Evolutionary conservation across 30 jellyfish, hydroid and myxozoan species (phyloP), one percentile per base, ranked within the genome.

Genomic region (Aurelia sp.): DNA sequence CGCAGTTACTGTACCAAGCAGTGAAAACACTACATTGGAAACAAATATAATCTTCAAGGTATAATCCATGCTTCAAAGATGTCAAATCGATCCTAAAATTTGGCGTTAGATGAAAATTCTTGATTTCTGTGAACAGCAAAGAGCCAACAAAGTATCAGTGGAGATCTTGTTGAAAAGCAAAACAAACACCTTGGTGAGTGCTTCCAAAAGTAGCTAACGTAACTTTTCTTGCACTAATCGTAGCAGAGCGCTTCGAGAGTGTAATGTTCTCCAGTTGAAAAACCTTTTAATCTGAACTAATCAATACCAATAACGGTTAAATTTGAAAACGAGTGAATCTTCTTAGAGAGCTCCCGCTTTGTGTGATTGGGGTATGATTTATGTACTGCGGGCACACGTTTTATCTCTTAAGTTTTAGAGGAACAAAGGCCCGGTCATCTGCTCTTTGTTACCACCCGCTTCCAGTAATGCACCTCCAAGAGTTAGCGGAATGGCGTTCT

Each of bases 321-420:
- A 59, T 59, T 59, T 59, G 30, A 13, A 59, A 59, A 21, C 69
- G 33, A 59, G 33, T 59, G 33, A 59, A 59, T 59, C 58, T 63
- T 79, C 66, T 52, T 79, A 79, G 38, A 69, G 19, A 17, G 38
- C 86, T 74, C 74, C 73, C 63, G 74, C 86, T 20, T 74, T 53
- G 86, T 17, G 33, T 4, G 69, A 59, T 59, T 13, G 69, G 69
- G 69, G 69, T 59, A 18, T 18, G 69, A 59, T 59, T 59, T 59
- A 59, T 59, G 0, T 18, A n/a, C 24, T 18, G 33, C 69, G 69
- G 69, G 69, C 33, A 21, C 69, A 18, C 69, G 69, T 21, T 59
- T 44, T 59, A 59, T 59, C 69, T 59, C 88, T 8, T 72, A 31
- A 72, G 41, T 60, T 60, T 38, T 58, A 38, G 53, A 11, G 38